Percentiles rank a stretch among this genome's conserved stretches.
Evolutionary conservation across 2,797 vertebrate species (phyloP).

Genomic region (Myotis planiceps): DNA sequence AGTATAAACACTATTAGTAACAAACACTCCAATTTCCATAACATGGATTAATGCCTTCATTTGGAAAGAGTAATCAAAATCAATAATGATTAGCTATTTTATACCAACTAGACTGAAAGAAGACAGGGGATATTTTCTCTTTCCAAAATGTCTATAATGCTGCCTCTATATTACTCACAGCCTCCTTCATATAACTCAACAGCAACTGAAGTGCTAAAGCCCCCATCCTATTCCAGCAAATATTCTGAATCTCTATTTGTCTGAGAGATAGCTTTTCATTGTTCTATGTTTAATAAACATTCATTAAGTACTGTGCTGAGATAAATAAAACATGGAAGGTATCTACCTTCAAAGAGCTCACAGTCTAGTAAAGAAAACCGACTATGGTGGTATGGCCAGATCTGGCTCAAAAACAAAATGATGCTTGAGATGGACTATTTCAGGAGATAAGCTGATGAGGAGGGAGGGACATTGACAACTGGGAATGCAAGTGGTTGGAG

Average conservation of each 20-base stretch:
- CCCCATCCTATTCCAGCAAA: background rate
- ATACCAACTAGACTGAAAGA: background rate
- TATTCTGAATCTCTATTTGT: background rate
- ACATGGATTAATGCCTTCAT: background rate
- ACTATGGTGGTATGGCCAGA: background rate
- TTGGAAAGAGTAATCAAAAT: conserved; percentile 32
- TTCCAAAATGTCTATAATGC: conserved; percentile 6
- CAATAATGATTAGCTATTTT: background rate
- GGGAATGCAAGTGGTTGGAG: background rate
- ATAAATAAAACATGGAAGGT: background rate
- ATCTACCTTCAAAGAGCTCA: conserved; percentile 62
- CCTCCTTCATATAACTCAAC: background rate
- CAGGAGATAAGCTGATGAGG: background rate
- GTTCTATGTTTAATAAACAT: background rate
- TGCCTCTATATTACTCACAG: background rate
- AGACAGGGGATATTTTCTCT: background rate
- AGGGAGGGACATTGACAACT: background rate
- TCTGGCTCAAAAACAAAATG: background rate
- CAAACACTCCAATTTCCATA: conserved; percentile 33
- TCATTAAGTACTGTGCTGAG: background rate
- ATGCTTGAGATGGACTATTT: background rate
- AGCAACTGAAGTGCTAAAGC: background rate
- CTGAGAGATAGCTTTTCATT: background rate
- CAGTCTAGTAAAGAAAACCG: background rate
- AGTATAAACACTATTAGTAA: background rate